Base-by-base conservation (phyloP, 2,888 invertebrate species). In the Prenolepis imparis region DNA sequence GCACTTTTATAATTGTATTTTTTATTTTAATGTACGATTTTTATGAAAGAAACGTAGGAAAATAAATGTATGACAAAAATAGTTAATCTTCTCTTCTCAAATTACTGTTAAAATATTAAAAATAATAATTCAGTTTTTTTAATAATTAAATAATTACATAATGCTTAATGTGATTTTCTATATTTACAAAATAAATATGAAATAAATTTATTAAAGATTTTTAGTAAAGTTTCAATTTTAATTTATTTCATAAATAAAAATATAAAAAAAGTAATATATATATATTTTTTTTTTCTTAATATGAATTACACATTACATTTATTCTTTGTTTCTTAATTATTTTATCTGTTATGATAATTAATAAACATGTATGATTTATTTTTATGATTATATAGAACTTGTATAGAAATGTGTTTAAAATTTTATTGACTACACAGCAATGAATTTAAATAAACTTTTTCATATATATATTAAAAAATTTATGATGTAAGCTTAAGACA, bases 361-460 rank as follows among this genome's bases (percentile, higher is more conserved):
- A 61, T 41, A 12, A 3, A 74, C 12, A n/a, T 61, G 52, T 74
- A 12, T 74, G 12, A 2, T 75, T 24, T 41, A 28, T n/a, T 63
- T 44, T 48, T 59, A 59, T 81, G n/a, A n/a, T n/a, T 63, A 55
- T 18, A 64, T 64, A 39, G 21, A 73, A 72, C 0, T 24, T 55
- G 44, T 59, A 48, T 66, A 77, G 21, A 44, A 32, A 52, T 28
- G 4, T 77, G 24, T 21, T n/a, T 9, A 21, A 9, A 64, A 6
- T 74, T 39, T 66, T 28, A 28, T 55, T 15, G 18, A 66, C 15
- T 9, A 24, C 24, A 24, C 24, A 64, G 11, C 1, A 36, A 41
- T 66, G 39, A n/a, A 57, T 0, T 41, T 15, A 48, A 18, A 44
- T 24, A 18, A 70, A 59, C 1, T 3, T 63, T 52, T 28, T 24